phyloP scores from a whole-genome alignment of 2,888 invertebrate genomes.

The Drosophila austrosaltans region DNA sequence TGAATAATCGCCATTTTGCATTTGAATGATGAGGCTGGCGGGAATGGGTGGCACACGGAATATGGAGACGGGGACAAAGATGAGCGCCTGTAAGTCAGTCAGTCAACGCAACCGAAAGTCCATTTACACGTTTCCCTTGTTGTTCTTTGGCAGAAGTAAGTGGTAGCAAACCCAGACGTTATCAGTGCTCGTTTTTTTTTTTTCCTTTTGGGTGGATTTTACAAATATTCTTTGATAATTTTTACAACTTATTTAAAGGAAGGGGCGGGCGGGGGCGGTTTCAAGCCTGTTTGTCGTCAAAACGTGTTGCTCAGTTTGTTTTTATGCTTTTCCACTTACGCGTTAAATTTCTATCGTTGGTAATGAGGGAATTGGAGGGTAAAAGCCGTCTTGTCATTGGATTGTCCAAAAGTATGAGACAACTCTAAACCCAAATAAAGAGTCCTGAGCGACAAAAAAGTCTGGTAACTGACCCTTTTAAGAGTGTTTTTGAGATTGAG shows the following conservation, averaged over 20 bases:
- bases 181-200: slow-evolving; percentile 53
- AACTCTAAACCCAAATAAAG: neutral
- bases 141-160: neutral
- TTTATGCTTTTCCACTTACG: slow-evolving; percentile 59
- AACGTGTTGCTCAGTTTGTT: slow-evolving; percentile 10
- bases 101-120: slow-evolving; percentile 70
- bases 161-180: slow-evolving; percentile 34
- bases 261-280: neutral
- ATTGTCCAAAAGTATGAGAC: neutral
- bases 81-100: slow-evolving; percentile 61
- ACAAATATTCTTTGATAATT: slow-evolving; percentile 70
- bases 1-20: slow-evolving; percentile 83
- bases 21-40: slow-evolving; percentile 59
- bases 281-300: neutral
- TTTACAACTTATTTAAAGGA: slow-evolving; percentile 47
- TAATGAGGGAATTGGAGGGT: neutral
- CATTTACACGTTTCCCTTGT: slow-evolving; percentile 71
- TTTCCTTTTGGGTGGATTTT: slow-evolving; percentile 46
- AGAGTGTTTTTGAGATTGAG: too few relatives aligned
- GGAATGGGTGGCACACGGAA: slow-evolving; percentile 19
- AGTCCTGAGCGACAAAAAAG: neutral
- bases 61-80: slow-evolving; percentile 6
- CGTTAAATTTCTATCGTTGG: slow-evolving; percentile 61
- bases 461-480: too few relatives aligned
- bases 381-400: neutral